Base-by-base conservation (phyloP, 1,140 invertebrate genomes). In the Lordiphosa mommai region DNA sequence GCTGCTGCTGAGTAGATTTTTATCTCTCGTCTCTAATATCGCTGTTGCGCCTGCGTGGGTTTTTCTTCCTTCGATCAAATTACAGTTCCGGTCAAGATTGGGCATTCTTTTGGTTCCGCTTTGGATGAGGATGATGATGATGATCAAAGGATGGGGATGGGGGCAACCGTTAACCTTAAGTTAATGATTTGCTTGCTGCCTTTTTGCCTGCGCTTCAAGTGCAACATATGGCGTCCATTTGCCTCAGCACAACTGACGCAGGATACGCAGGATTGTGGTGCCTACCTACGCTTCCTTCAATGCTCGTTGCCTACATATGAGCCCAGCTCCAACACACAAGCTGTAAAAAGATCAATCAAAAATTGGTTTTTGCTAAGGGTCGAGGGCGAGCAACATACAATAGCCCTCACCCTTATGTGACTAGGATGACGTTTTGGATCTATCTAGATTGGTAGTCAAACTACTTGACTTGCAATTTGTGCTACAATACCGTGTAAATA, bases 31-130 rank as follows among this genome's bases (percentile, higher is more conserved):
- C 77, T 79, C 79, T 84, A 84, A 84, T 84, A 84, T 79, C 72
- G 65, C 46, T 61, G 55, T 50, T 38, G 48, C 51, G 56, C 23
- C 40, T 13, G 29, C 17, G 10, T 14, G 33, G 43, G 41, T 27
- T 51, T 43, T 43, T 43, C 40, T 8, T 43, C 34, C 36, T 61
- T 85, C 73, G 73, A 80, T 86, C 80, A 86, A 86, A 86, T 86
- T 86, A 82, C 80, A 86, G 80, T 86, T 86, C 80, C 80, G 74
- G 65, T 71, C 71, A 74, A 74, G 77, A 80, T 84, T 84, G 71
- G 38, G 76, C 52, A 60, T 77, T 38, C 14, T 51, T 43, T 84
- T 82, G 73, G 77, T 80, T 80, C 74, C 77, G 77, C 77, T 80
- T 53, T 53, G 9, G 10, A 7, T 55, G 14, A 14, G 20, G 29